Base-by-base conservation (phyloP, 2,888 invertebrate species). In the Magallana nippona region DNA sequence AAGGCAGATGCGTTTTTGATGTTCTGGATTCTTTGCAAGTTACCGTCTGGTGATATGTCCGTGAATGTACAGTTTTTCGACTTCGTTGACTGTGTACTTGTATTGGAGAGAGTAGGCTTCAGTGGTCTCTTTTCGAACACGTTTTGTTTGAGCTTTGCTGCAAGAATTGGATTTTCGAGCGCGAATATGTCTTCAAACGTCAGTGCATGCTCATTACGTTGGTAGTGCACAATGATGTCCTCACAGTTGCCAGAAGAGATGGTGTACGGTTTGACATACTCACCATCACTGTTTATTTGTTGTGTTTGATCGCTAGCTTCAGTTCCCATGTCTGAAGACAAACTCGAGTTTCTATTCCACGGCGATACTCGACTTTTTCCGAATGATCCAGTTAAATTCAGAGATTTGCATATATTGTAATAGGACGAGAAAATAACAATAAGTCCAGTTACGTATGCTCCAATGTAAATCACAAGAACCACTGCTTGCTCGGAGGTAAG, bases 11-110 rank as follows among this genome's bases (percentile, higher is more conserved):
- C 89, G 79, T 90, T 91, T 79, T 90, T 92, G 44, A 90, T 83
- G 57, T 82, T 89, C 88, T 93, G 91, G 62, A 91, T 89, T 56
- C 93, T 86, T 44, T 91, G 88, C 17, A 93, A 84, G 78, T 93
- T 92, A 1, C 90, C 93, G 8, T 90, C 88, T 1, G 91, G 89
- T 3, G 93, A 91, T 55, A 93, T 93, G 82, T 93, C 93, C 0
- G 92, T 91, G 85, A 93, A 93, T 13, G 92, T 92, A 11, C 85
- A 85, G 15, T 81, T 58, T 80, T 84, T 89, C 10, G 90, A 88
- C 62, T 87, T 86, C 17, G 88, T 86, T 8, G 90, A 89, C n/a
- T 80, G 71, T 57, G 88, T 87, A 83, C 90, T 90, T 0, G 87
- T 85, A 32, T 88, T 91, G 63, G 90, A 91, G 8, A 89, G 83